Percentiles rank a stretch among this genome's conserved stretches.
Evolutionary conservation across 2,113 vertebrate genomes (phyloP).

Genomic region (Orycteropus afer): DNA sequence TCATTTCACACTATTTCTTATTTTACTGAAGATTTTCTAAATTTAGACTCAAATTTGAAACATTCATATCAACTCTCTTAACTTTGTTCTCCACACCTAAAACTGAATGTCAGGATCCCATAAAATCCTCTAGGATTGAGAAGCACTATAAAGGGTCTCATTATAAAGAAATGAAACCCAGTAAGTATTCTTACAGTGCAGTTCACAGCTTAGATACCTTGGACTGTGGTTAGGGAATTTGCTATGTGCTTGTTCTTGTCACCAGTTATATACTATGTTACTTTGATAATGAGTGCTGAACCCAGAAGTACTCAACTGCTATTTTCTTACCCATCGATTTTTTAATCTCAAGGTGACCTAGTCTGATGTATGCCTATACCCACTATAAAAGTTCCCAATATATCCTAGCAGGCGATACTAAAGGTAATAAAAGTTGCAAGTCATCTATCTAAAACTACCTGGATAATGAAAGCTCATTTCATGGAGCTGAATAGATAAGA

Average conservation of each 20-base stretch:
- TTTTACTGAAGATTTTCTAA: background rate
- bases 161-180: background rate
- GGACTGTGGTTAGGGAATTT: background rate
- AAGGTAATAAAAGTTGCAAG: slow-evolving; percentile 78
- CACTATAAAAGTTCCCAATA: slow-evolving; percentile 53
- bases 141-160: background rate
- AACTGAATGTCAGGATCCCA: background rate
- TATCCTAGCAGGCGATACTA: slow-evolving; percentile 62
- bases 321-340: slow-evolving; percentile 75
- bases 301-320: slow-evolving; percentile 62
- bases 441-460: slow-evolving; percentile 77
- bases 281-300: slow-evolving; percentile 56
- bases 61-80: background rate
- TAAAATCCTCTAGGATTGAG: background rate
- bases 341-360: slow-evolving; percentile 77
- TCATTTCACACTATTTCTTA: background rate
- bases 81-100: background rate
- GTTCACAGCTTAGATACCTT: background rate
- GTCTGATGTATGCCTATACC: slow-evolving; percentile 62
- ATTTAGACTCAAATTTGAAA: background rate
- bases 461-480: slow-evolving; percentile 79
- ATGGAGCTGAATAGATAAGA: slow-evolving; percentile 74
- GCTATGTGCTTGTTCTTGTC: slow-evolving; percentile 25
- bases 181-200: background rate
- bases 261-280: slow-evolving; percentile 22